Evolutionary conservation across 2,797 vertebrate genomes (phyloP), one percentile per base, ranked within the genome.

Genomic region (Mus minutoides): DNA sequence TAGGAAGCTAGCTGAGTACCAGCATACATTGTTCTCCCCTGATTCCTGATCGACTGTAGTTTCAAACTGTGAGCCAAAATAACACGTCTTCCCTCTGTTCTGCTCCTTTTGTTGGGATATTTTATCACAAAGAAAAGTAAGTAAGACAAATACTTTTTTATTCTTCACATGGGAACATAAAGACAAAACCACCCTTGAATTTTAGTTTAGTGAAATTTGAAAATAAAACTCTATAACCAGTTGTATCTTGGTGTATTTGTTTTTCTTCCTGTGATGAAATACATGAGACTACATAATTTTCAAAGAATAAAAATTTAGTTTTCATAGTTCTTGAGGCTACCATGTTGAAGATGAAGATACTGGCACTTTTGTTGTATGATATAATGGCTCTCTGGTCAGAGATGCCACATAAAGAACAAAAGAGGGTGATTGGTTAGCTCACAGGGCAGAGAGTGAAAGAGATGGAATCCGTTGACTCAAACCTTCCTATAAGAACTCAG

Each of bases 151-250:
- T 56, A 56, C 52, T n/a, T 80, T 80, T 73, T 58, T 4, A 60
- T 16, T 37, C 34, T 78, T 75, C 11, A 49, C 11, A 21, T 34
- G n/a, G 71, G 17, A 40, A 46, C 7, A 79, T 9, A 29, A 37
- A 90, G 56, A 88, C 29, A n/a, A 79, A 96, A 93, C 13, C 34
- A 85, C 1, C 12, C 34, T 13, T 71, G n/a, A 91, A 82, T 52
- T 82, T 79, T 9, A 62, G 46, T 56, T 97, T 49, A 94, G n/a
- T 56, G 54, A 82, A 90, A 88, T 85, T 4, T 78, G 31, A 88
- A 93, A 95, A 49, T 12, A 84, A 90, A 96, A 91, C 69, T 80
- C 16, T 52, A 0, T 26, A 85, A 56, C 31, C 58, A 92, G 40
- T 22, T 73, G 22, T 24, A 67, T 64, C 58, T 37, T 75, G 4